Evolutionary conservation across 1,140 invertebrate species (phyloP).

Genomic region (Drosophila lacertosa): DNA sequence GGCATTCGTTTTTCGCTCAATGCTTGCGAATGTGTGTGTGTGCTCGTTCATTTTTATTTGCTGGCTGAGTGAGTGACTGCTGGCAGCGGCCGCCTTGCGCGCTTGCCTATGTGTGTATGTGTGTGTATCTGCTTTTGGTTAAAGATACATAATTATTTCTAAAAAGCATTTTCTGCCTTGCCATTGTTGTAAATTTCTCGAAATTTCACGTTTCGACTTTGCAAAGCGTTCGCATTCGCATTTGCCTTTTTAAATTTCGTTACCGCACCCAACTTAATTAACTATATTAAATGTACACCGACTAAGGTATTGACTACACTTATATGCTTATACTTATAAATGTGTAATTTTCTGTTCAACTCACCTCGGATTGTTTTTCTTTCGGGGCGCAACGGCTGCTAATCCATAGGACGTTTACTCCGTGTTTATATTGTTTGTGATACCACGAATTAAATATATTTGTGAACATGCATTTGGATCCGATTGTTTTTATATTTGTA

Average conservation of each 20-base stretch:
- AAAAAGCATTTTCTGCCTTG: slow-evolving; percentile 83
- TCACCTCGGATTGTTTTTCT: slow-evolving; percentile 26
- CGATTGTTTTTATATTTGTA: slow-evolving; percentile 8
- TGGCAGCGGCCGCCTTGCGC: slow-evolving; percentile 19
- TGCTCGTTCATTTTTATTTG: slow-evolving; percentile 54
- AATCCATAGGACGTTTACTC: slow-evolving; percentile 30
- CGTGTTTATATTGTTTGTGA: slow-evolving; percentile 24
- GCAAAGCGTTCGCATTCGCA: slow-evolving; percentile 30
- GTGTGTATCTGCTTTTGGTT: slow-evolving; percentile 74
- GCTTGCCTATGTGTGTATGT: slow-evolving; percentile 19
- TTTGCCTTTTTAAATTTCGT: slow-evolving; percentile 24
- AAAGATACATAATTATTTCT: slow-evolving; percentile 84
- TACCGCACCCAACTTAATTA: slow-evolving; percentile 37
- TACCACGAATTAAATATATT: slow-evolving; percentile 9
- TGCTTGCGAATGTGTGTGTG: slow-evolving; percentile 38
- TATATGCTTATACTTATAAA: slow-evolving; percentile 1
- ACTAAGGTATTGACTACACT: background rate
- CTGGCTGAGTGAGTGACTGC: slow-evolving; percentile 42
- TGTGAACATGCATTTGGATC: slow-evolving; percentile 18
- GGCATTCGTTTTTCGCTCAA: slow-evolving; percentile 59
- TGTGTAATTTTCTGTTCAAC: slow-evolving; percentile 16
- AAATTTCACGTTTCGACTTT: slow-evolving; percentile 65
- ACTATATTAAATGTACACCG: slow-evolving; percentile 3
- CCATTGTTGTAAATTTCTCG: slow-evolving; percentile 80
- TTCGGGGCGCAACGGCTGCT: slow-evolving; percentile 27